Evolutionary conservation across 1,140 invertebrate genomes (phyloP).

Genomic region (Probaryconus sp.): DNA sequence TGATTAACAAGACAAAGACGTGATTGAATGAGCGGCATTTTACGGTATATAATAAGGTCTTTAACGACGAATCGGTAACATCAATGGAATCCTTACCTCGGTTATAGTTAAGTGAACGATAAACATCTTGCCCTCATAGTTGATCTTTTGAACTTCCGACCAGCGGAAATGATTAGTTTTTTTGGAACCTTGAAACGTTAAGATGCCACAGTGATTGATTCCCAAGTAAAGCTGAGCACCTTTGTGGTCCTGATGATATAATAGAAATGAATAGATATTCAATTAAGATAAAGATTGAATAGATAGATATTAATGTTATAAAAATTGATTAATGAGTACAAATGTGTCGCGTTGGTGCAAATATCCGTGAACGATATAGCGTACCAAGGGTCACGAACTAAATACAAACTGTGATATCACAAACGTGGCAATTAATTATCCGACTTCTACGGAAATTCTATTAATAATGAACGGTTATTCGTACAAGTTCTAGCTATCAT

Average conservation of each 20-base stretch:
- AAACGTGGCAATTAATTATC: constrained; percentile 33
- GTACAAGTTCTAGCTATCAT: constrained; percentile 14
- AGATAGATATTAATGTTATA: no score
- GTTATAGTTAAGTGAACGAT: constrained; percentile 91
- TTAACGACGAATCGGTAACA: background rate
- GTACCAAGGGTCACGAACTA: constrained; percentile 24
- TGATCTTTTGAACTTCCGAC: constrained; percentile 96
- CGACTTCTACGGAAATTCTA: constrained; percentile 10
- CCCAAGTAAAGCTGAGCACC: constrained; percentile 94
- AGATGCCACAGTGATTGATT: constrained; percentile 95
- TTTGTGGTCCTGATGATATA: constrained; percentile 88
- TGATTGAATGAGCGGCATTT: no score
- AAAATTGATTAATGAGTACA: constrained; percentile 31
- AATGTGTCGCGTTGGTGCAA: constrained; percentile 7
- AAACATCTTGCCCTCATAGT: constrained; percentile 99
- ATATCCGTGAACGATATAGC: constrained; percentile 21
- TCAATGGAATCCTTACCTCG: constrained; percentile 78
- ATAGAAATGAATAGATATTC: background rate
- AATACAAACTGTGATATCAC: constrained; percentile 30
- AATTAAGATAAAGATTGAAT: no score
- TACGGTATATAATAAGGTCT: no score
- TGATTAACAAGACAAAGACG: no score
- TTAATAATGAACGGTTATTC: constrained; percentile 21
- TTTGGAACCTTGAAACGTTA: constrained; percentile 95
- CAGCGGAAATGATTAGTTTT: constrained; percentile 97